Evolutionary conservation across 2,797 vertebrate species (phyloP).

Genomic region (Gallirallus australis): DNA sequence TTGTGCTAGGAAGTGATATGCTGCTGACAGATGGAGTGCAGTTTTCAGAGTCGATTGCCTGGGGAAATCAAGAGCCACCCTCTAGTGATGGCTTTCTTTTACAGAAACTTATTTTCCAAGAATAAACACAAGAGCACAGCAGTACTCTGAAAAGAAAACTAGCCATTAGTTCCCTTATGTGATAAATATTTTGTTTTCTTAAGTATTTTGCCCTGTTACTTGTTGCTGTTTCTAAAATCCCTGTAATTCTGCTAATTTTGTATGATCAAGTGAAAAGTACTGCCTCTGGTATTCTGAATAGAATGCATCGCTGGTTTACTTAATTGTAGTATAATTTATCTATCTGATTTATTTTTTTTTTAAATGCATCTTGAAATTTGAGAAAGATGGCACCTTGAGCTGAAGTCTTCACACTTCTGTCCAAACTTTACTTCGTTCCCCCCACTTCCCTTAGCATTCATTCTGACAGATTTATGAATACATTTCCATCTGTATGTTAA

Average conservation of each 20-base stretch:
- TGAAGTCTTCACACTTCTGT: not conserved
- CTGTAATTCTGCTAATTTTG: not conserved
- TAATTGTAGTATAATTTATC: not conserved
- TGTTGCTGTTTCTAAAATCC: not conserved
- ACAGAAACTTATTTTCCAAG: not conserved
- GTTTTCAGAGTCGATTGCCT: not conserved
- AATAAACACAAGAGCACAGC: not conserved
- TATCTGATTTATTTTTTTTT: not conserved
- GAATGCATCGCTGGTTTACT: not conserved
- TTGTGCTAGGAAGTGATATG: not conserved
- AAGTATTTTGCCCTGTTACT: not conserved
- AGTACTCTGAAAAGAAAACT: not conserved
- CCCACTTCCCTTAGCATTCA: not conserved
- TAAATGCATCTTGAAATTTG: not conserved
- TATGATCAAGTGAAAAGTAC: not conserved
- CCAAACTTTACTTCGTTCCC: not conserved
- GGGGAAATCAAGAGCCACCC: not conserved
- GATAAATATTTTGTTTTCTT: not conserved
- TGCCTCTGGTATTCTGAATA: not conserved
- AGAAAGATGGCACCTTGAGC: not conserved
- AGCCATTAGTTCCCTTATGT: not conserved
- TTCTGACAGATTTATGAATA: not conserved
- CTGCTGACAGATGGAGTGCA: not conserved
- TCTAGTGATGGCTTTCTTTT: conserved; percentile 8
- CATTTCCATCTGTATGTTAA: not conserved